Percentiles rank a stretch among this genome's conserved stretches.
Evolutionary conservation across 2,888 invertebrate genomes (phyloP).

Genomic region (Xanthorhoe spadicearia): DNA sequence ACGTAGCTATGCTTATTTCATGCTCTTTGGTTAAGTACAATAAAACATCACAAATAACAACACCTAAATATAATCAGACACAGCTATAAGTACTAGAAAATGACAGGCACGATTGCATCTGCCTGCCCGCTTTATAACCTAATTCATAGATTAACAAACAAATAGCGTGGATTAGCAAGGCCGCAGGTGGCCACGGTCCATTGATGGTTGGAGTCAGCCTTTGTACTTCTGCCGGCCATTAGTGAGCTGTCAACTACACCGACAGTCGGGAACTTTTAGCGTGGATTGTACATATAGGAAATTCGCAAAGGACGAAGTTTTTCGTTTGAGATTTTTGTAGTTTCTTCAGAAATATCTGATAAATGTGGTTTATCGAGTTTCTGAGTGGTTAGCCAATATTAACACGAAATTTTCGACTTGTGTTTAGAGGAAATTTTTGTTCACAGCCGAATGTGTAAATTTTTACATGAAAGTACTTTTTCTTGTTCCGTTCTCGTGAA

Average conservation of each 20-base stretch:
- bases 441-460: no score
- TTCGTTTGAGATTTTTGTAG: background rate
- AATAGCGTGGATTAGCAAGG: constrained; percentile 33
- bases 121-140: constrained; percentile 2
- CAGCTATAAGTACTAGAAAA: no score
- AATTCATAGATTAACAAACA: constrained; percentile 29
- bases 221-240: constrained; percentile 31
- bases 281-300: constrained; percentile 10
- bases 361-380: background rate
- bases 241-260: constrained; percentile 32
- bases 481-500: no score
- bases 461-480: no score
- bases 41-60: no score
- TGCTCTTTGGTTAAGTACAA: no score
- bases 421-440: no score
- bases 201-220: constrained; percentile 38
- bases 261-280: constrained; percentile 11
- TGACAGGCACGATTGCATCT: background rate
- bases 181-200: constrained; percentile 43
- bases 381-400: no score
- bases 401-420: no score
- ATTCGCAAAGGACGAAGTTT: constrained; percentile 1
- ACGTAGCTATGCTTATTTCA: background rate
- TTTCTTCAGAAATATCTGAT: background rate
- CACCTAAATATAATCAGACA: no score